Evolutionary conservation across 2,797 vertebrate species (phyloP).

Genomic region (Rachycentron canadum): DNA sequence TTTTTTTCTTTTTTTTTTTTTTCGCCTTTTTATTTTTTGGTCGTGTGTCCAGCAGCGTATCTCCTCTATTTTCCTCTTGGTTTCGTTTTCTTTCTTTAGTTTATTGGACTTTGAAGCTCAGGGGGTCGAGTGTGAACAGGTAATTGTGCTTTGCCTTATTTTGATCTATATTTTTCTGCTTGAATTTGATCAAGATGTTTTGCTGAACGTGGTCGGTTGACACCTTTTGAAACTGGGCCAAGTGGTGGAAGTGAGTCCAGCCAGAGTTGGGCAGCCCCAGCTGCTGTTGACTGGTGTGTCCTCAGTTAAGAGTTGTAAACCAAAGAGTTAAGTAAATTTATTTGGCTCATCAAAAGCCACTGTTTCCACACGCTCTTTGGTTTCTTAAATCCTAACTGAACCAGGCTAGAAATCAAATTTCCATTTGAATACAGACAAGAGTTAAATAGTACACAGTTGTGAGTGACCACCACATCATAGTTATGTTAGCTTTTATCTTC

Average conservation of each 20-base stretch:
- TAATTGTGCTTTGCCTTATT: slow-evolving; percentile 30
- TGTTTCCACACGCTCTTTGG: background rate
- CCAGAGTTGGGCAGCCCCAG: slow-evolving; percentile 32
- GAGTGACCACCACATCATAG: background rate
- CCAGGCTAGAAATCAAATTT: too few species aligned
- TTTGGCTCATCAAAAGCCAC: background rate
- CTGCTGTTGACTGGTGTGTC: slow-evolving; percentile 68
- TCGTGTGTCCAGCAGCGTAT: background rate
- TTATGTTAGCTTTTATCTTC: slow-evolving; percentile 4
- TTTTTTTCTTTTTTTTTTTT: too few species aligned
- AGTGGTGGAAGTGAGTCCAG: slow-evolving; percentile 59
- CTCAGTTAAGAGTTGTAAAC: slow-evolving; percentile 48
- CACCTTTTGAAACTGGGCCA: slow-evolving; percentile 65
- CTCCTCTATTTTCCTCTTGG: background rate
- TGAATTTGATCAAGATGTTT: slow-evolving; percentile 7
- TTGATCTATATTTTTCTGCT: background rate
- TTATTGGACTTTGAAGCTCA: slow-evolving; percentile 25
- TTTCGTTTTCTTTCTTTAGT: slow-evolving; percentile 20
- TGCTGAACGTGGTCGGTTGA: slow-evolving; percentile 56
- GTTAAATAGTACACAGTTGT: background rate
- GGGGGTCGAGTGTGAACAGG: slow-evolving; percentile 51
- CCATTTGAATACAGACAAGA: background rate
- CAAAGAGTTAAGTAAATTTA: slow-evolving; percentile 11
- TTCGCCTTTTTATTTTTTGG: too few species aligned
- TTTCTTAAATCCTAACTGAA: background rate